Evolutionary conservation across 2,113 vertebrate species (phyloP).

Genomic region (Rhea pennata): DNA sequence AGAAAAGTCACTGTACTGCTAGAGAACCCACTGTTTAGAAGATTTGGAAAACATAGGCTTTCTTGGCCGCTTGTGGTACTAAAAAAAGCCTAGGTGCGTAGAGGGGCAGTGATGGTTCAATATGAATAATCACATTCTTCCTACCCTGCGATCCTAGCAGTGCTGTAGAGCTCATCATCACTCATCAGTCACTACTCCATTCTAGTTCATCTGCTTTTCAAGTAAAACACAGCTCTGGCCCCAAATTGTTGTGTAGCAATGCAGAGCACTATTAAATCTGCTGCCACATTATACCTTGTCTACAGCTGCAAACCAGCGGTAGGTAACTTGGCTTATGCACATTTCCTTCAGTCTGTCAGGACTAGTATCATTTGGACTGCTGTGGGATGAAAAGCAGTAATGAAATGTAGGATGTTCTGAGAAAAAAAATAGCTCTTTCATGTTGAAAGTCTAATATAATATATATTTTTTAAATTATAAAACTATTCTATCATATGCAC

Average conservation of each 20-base stretch:
- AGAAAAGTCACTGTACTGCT: not conserved
- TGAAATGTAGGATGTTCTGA: not conserved
- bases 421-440: constrained; percentile 7
- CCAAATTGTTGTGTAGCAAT: not conserved
- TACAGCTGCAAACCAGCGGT: not conserved
- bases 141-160: not conserved
- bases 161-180: not conserved
- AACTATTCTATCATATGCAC: not conserved
- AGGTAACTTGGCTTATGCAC: not conserved
- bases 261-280: not conserved
- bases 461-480: constrained; percentile 25
- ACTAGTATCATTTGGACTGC: not conserved
- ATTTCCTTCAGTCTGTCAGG: not conserved
- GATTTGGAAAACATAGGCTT: not conserved
- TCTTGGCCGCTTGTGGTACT: not conserved
- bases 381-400: not conserved
- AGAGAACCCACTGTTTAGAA: not conserved
- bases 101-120: not conserved
- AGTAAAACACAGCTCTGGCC: not conserved
- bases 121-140: constrained; percentile 10
- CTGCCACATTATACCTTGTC: not conserved
- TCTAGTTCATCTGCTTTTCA: constrained; percentile 13
- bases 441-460: not conserved
- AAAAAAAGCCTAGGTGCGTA: not conserved
- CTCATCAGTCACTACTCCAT: not conserved